phyloP scores from a whole-genome alignment of 2,113 vertebrate genomes.

The Origma solitaria region DNA sequence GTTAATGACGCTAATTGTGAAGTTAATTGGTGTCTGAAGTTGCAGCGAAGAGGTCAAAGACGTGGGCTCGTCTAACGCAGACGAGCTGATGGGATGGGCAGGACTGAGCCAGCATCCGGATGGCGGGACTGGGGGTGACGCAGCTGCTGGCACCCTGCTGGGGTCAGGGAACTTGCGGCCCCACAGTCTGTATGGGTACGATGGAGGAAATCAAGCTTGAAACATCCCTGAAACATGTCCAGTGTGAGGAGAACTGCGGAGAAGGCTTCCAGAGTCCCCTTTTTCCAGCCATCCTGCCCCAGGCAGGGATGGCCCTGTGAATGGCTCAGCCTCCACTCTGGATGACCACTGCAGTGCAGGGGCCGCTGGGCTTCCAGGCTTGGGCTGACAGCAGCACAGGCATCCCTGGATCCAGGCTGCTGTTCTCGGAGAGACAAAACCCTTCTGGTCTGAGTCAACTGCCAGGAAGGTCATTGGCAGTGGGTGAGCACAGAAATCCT shows the following conservation, averaged over 20 bases:
- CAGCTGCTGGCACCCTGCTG: not conserved
- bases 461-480: not conserved
- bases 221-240: not conserved
- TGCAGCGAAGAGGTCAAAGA: not conserved
- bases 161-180: not conserved
- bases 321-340: not conserved
- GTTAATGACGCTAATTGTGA: not conserved
- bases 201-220: not conserved
- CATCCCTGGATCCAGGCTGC: not conserved
- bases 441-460: not conserved
- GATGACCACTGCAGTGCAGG: not conserved
- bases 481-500: not conserved
- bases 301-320: not conserved
- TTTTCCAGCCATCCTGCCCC: not conserved
- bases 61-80: accelerated
- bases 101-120: not conserved
- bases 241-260: not conserved
- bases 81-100: not conserved
- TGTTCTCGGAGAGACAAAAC: not conserved
- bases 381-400: not conserved
- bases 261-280: not conserved
- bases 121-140: not conserved
- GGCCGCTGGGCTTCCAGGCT: not conserved
- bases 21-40: not conserved
- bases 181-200: accelerated